A percentile compares a stretch with the other conserved stretches of the same genome.
Conservation (phyloP, 2,113 vertebrate genomes). For the Cinclus cinclus region DNA sequence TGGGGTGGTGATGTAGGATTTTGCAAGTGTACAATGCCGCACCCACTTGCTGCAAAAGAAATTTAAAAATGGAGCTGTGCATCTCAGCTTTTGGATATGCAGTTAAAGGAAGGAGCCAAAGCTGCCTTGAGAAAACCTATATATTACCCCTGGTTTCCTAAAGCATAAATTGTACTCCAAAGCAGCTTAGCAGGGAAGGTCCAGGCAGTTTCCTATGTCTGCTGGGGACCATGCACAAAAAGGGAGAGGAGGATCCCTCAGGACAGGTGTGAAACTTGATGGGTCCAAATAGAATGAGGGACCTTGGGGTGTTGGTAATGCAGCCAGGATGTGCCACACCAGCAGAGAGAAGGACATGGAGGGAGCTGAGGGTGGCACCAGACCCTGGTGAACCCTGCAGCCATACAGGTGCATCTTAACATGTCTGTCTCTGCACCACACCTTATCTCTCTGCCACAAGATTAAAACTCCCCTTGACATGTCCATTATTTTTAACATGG, state of each 20-base stretch:
- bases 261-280: fast-evolving
- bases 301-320: fast-evolving
- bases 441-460: not conserved
- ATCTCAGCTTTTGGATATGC: not conserved
- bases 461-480: not conserved
- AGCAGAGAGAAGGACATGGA: not conserved
- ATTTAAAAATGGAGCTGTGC: not conserved
- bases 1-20: not conserved
- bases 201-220: not conserved
- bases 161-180: not conserved
- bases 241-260: not conserved
- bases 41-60: not conserved
- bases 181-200: not conserved
- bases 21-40: not conserved
- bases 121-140: not conserved
- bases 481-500: not conserved
- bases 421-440: not conserved
- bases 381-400: not conserved
- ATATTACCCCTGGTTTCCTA: not conserved
- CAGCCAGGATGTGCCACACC: not conserved
- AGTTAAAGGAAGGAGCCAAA: not conserved
- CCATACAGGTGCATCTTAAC: not conserved
- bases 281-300: fast-evolving
- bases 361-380: not conserved
- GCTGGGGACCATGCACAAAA: not conserved